Conservation (phyloP, 2,113 vertebrate species). For the Gallinago undulata region DNA sequence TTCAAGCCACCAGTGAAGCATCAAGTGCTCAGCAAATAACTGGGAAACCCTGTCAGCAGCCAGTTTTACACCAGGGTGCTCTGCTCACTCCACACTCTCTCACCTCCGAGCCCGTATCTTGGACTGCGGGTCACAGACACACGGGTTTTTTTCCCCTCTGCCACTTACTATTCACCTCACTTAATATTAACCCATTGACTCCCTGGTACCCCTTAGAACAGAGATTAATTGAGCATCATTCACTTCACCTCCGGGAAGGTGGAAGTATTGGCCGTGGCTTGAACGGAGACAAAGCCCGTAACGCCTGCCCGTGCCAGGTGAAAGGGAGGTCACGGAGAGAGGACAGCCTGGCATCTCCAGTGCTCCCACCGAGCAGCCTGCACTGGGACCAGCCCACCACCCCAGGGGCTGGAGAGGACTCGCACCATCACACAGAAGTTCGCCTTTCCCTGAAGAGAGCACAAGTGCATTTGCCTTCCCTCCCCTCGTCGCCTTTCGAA, state of each 20-base stretch:
- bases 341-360: not conserved
- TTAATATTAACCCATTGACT: conserved; percentile 46
- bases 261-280: not conserved
- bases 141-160: not conserved
- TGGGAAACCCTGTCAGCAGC: not conserved
- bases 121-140: not conserved
- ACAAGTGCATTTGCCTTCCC: not conserved
- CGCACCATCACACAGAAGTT: accelerated
- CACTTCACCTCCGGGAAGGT: not conserved
- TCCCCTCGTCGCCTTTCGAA: accelerated
- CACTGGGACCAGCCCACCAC: accelerated
- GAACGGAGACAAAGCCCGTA: not conserved
- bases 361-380: not conserved
- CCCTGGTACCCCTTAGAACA: not conserved
- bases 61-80: not conserved
- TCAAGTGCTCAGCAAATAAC: not conserved
- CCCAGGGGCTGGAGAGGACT: not conserved
- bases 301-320: not conserved
- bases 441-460: not conserved
- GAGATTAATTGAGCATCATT: conserved; percentile 41
- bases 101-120: not conserved
- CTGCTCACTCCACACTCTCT: not conserved
- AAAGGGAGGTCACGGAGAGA: not conserved
- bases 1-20: not conserved
- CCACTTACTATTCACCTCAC: conserved; percentile 25